A percentile compares a stretch with the other conserved stretches of the same genome.
Conservation (phyloP, 2,888 invertebrate species). For the Syrista parreyssii region DNA sequence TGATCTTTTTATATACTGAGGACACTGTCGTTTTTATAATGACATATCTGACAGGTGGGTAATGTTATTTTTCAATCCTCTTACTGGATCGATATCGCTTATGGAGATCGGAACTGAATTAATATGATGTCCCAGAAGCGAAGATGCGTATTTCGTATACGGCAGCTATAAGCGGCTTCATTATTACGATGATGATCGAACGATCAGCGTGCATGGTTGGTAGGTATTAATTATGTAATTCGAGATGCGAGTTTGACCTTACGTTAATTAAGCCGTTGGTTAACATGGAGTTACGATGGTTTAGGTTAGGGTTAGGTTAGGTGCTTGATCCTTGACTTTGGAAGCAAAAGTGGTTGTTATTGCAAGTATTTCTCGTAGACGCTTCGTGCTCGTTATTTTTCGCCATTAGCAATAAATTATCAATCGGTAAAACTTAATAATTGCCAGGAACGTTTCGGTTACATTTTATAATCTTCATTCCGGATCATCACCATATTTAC, state of each 20-base stretch:
- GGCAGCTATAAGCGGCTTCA: neutral
- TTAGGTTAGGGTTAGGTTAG: neutral
- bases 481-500: too few relatives aligned
- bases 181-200: neutral
- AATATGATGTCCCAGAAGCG: neutral
- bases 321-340: neutral
- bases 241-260: slow-evolving; percentile 4
- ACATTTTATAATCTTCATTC: too few relatives aligned
- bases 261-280: slow-evolving; percentile 1
- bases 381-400: neutral
- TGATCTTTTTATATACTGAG: neutral
- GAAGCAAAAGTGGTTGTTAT: too few relatives aligned
- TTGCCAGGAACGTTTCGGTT: too few relatives aligned
- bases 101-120: neutral
- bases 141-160: neutral
- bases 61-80: neutral
- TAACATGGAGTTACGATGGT: neutral
- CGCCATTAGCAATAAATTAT: neutral
- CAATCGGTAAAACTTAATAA: too few relatives aligned
- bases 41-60: neutral
- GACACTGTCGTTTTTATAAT: neutral
- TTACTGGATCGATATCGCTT: neutral
- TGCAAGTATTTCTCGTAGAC: neutral
- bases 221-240: slow-evolving; percentile 6
- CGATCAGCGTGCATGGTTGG: neutral